phyloP scores from a whole-genome alignment of 2,797 vertebrate genomes.

The Chrysocyon brachyurus region DNA sequence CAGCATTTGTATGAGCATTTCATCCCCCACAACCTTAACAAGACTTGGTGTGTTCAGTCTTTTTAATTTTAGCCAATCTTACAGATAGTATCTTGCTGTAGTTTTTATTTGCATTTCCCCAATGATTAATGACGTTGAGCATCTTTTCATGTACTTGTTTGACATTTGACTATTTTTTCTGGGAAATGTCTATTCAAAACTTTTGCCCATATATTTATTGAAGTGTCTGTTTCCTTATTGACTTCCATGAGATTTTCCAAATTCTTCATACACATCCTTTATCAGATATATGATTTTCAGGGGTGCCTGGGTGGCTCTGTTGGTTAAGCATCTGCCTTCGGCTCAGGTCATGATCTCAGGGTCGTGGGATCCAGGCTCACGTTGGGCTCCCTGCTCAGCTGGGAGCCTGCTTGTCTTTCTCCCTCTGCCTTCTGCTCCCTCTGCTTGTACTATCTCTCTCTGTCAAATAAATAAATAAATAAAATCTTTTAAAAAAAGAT shows the following conservation, averaged over 20 bases:
- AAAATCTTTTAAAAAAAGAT: no score
- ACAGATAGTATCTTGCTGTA: not conserved
- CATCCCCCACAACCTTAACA: not conserved
- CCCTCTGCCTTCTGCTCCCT: no score
- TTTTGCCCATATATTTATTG: not conserved
- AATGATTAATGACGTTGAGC: not conserved
- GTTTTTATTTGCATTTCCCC: not conserved
- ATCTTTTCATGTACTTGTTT: not conserved
- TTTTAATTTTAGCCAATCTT: not conserved
- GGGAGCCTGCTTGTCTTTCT: no score
- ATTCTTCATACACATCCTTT: not conserved
- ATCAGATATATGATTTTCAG: not conserved
- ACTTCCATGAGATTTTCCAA: not conserved
- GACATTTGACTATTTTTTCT: not conserved
- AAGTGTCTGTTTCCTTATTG: not conserved
- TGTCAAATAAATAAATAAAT: no score
- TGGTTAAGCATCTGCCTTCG: no score
- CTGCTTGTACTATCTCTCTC: no score
- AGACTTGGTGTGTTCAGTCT: not conserved
- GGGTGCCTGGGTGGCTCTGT: no score
- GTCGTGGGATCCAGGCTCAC: no score
- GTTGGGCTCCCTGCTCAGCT: no score
- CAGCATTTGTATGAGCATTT: not conserved
- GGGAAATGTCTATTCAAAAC: not conserved
- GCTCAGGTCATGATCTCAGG: no score